Evolutionary conservation across 2,797 vertebrate genomes (phyloP).

Genomic region (Halcyon badia): DNA sequence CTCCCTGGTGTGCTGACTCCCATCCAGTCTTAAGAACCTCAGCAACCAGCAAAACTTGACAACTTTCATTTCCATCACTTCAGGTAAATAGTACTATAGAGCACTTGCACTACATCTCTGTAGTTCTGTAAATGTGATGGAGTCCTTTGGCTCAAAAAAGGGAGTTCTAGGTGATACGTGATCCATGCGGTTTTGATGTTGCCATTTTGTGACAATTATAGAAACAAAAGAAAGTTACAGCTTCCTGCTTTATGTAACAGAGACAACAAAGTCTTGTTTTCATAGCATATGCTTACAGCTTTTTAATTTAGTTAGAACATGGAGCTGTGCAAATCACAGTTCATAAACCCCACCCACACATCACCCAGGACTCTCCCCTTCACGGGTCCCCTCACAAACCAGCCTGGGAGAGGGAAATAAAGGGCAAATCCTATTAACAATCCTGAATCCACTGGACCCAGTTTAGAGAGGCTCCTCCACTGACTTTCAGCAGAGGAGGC

Average conservation of each 20-base stretch:
- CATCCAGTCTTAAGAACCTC: background rate
- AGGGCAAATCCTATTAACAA: constrained; percentile 30
- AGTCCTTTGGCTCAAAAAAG: background rate
- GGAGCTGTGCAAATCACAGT: constrained; percentile 60
- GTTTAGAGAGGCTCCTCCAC: constrained; percentile 3
- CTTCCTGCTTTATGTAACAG: background rate
- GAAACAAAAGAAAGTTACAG: background rate
- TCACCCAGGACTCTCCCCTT: constrained; percentile 14
- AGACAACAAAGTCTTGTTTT: background rate
- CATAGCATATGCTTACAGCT: constrained; percentile 56
- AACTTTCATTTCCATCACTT: background rate
- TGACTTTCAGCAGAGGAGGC: background rate
- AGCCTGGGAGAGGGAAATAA: constrained; percentile 1
- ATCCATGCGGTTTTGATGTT: background rate
- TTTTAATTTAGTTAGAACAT: constrained; percentile 78
- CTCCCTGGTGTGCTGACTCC: background rate
- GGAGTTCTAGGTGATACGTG: background rate
- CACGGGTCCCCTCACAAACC: constrained; percentile 23
- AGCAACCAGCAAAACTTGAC: background rate
- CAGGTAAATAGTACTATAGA: background rate
- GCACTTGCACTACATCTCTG: background rate
- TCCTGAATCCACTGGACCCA: constrained; percentile 58
- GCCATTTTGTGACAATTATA: background rate
- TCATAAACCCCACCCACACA: constrained; percentile 27
- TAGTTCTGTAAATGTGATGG: background rate